Conservation (phyloP, 1,140 invertebrate species). For the Ips typographus region DNA sequence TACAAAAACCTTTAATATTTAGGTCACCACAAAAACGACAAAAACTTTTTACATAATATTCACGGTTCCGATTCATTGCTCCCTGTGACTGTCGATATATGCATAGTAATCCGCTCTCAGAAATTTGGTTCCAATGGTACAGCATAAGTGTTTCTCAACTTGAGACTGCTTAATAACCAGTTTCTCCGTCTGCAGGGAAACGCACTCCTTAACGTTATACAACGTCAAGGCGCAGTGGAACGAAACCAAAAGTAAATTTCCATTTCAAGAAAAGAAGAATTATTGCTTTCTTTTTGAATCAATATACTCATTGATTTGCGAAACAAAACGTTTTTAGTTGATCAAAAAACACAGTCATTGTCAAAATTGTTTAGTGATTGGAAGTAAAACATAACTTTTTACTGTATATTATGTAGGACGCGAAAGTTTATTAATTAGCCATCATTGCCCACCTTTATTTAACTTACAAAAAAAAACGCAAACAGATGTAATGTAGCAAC, state of each 20-base stretch:
- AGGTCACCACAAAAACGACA: no score
- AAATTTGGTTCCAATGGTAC: no score
- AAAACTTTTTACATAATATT: no score
- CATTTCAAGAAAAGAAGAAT: background rate
- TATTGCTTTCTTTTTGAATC: background rate
- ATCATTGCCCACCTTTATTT: background rate
- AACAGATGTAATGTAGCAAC: no score
- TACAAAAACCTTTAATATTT: no score
- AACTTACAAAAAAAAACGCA: no score
- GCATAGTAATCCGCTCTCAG: no score
- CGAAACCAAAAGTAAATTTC: conserved; percentile 15
- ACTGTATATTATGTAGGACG: background rate
- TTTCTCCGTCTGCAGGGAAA: no score
- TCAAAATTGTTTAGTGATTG: conserved; percentile 1
- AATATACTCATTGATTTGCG: background rate
- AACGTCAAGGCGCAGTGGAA: background rate
- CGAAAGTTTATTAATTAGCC: background rate
- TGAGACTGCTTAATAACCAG: no score
- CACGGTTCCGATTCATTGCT: no score
- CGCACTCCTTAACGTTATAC: background rate
- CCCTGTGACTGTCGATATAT: no score
- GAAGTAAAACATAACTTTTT: background rate
- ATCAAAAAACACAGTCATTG: conserved; percentile 1
- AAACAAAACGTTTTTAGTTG: background rate
- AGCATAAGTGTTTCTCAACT: no score